Evolutionary conservation across 2,888 invertebrate species (phyloP).

Genomic region (Allacma fusca): DNA sequence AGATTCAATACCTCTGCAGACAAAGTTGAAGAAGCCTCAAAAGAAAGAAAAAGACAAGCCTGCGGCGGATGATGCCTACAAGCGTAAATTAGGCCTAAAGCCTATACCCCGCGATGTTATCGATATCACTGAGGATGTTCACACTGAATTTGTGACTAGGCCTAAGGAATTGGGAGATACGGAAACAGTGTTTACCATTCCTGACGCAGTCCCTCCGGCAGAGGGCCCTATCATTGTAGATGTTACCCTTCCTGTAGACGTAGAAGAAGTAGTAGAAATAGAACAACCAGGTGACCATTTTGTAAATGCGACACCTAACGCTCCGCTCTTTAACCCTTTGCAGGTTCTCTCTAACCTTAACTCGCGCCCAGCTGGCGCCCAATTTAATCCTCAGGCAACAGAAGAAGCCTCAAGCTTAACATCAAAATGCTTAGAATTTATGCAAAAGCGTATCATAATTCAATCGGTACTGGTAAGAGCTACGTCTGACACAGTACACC

Average conservation of each 20-base stretch:
- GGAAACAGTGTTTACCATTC: background rate
- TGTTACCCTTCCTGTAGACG: background rate
- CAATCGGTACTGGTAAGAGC: background rate
- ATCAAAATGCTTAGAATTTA: too few relatives aligned
- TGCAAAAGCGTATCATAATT: too few relatives aligned
- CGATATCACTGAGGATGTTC: conserved; percentile 1
- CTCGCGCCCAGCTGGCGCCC: too few relatives aligned
- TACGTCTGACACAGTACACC: too few relatives aligned
- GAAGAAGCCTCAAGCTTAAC: too few relatives aligned
- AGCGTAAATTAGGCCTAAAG: conserved; percentile 31
- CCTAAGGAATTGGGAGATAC: conserved; percentile 12
- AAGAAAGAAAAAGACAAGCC: conserved; percentile 28
- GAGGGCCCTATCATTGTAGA: background rate
- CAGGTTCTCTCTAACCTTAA: too few relatives aligned
- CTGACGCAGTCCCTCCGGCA: background rate
- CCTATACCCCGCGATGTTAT: conserved; percentile 31
- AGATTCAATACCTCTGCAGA: conserved; percentile 27
- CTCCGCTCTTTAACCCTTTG: conserved; percentile 3
- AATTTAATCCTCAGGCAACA: too few relatives aligned
- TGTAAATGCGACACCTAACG: background rate
- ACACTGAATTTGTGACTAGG: conserved; percentile 18
- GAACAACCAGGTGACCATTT: conserved; percentile 11
- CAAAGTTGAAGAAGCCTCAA: conserved; percentile 22
- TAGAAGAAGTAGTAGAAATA: background rate
- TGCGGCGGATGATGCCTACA: conserved; percentile 27